Conservation (phyloP, 2,797 vertebrate species). For the Microchirus variegatus region DNA sequence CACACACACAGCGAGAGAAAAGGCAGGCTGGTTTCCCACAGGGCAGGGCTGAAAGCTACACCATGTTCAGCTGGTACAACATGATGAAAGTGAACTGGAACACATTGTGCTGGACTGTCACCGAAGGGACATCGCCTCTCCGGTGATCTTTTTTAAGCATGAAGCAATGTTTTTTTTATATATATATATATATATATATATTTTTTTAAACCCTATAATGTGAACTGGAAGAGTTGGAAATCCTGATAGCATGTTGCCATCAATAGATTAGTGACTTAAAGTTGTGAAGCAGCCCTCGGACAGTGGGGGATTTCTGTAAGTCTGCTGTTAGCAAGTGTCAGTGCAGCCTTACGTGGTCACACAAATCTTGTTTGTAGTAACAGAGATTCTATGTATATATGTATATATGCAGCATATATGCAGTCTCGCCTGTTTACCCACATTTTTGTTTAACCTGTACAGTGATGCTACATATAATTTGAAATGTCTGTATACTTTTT, state of each 20-base stretch:
- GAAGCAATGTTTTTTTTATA: slow-evolving; percentile 80
- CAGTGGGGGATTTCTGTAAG: slow-evolving; percentile 54
- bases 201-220: slow-evolving; percentile 51
- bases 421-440: background rate
- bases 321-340: slow-evolving; percentile 40
- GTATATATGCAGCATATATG: background rate
- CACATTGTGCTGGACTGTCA: slow-evolving; percentile 82
- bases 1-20: slow-evolving; percentile 69
- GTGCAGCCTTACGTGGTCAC: slow-evolving; percentile 9
- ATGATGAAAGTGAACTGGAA: slow-evolving; percentile 84
- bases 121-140: slow-evolving; percentile 75
- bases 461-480: too few species aligned
- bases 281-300: slow-evolving; percentile 59
- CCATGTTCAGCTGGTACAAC: slow-evolving; percentile 82
- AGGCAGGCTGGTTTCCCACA: slow-evolving; percentile 79
- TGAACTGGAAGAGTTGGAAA: slow-evolving; percentile 49
- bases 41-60: slow-evolving; percentile 82
- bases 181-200: slow-evolving; percentile 4
- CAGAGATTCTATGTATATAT: slow-evolving; percentile 6
- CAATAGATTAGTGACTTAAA: slow-evolving; percentile 70
- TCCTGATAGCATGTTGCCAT: slow-evolving; percentile 55
- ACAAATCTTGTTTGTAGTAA: slow-evolving; percentile 17
- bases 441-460: too few species aligned
- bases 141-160: slow-evolving; percentile 78
- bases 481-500: too few species aligned